phyloP scores from a whole-genome alignment of 2,113 vertebrate genomes.

The Typhlomys cinereus region DNA sequence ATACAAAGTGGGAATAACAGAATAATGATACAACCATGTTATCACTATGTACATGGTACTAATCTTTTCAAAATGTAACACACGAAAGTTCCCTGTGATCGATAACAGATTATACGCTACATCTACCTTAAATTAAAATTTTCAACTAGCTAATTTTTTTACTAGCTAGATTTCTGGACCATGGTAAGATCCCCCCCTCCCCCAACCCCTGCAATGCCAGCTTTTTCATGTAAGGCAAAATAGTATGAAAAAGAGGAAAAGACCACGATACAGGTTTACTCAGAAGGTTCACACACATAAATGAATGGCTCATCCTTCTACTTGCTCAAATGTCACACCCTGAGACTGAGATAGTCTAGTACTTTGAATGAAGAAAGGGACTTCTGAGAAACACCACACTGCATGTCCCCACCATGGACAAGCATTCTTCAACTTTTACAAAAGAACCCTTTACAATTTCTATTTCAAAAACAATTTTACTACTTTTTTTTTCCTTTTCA shows the following conservation, averaged over 20 bases:
- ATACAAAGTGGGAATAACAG: background rate
- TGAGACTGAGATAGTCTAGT: background rate
- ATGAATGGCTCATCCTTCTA: background rate
- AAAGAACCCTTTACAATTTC: background rate
- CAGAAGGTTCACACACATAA: background rate
- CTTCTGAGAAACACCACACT: background rate
- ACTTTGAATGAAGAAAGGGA: slow-evolving; percentile 28
- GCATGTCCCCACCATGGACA: background rate
- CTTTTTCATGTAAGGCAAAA: slow-evolving; percentile 48
- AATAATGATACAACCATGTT: background rate
- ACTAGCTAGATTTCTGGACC: background rate
- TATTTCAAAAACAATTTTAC: slow-evolving; percentile 11
- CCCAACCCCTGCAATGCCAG: too few species aligned
- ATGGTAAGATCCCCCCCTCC: background rate
- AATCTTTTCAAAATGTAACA: background rate
- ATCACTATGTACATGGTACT: background rate
- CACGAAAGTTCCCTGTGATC: background rate
- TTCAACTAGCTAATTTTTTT: too few species aligned
- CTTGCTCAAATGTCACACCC: background rate
- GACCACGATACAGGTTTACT: background rate
- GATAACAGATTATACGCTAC: background rate
- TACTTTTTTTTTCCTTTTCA: background rate
- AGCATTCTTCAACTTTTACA: background rate
- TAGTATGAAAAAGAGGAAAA: background rate
- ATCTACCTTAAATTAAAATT: slow-evolving; percentile 27